A percentile compares a stretch with the other conserved stretches of the same genome.
These are phyloP conservation scores for Medauroidea extradentata DNA, from an alignment of 1,140 invertebrate genomes.

Conservation along the genomic window DNA sequence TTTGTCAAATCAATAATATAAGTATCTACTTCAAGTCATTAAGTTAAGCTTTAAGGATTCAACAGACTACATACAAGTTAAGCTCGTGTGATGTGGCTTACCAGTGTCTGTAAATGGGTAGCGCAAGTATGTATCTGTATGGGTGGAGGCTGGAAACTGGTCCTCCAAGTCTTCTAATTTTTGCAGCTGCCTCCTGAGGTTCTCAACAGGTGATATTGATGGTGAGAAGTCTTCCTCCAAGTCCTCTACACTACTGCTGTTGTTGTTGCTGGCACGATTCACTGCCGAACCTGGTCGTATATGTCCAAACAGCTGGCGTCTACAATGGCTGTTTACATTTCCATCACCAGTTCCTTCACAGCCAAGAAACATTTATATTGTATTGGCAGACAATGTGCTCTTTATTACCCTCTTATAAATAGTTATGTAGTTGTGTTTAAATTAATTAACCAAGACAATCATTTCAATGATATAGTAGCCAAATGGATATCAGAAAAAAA, in stretches of 20 bases:
- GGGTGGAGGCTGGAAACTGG: conserved; percentile 62
- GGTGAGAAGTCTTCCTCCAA: conserved; percentile 28
- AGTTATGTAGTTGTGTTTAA: too few species aligned
- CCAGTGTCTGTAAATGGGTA: conserved; percentile 68
- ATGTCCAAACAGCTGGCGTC: conserved; percentile 57
- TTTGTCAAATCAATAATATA: too few species aligned
- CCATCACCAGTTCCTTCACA: too few species aligned
- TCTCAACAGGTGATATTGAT: conserved; percentile 72
- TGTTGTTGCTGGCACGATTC: conserved; percentile 36
- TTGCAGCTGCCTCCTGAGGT: conserved; percentile 66
- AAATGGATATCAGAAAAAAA: too few species aligned
- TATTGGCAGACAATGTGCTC: too few species aligned
- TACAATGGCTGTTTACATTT: conserved; percentile 29
- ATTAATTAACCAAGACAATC: too few species aligned
- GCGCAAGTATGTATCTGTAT: conserved; percentile 61
- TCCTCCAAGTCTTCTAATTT: conserved; percentile 76
- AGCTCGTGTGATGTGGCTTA: conserved; percentile 28
- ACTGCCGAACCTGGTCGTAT: conserved; percentile 59
- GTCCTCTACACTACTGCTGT: background rate
- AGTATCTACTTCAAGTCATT: too few species aligned
- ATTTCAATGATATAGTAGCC: too few species aligned
- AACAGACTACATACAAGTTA: too few species aligned
- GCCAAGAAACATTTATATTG: too few species aligned
- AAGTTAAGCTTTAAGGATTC: too few species aligned
- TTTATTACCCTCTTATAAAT: too few species aligned